A percentile compares a stretch with the other conserved stretches of the same genome.
Evolutionary conservation across 1,140 invertebrate genomes (phyloP).

Genomic region (Achroia grisella): DNA sequence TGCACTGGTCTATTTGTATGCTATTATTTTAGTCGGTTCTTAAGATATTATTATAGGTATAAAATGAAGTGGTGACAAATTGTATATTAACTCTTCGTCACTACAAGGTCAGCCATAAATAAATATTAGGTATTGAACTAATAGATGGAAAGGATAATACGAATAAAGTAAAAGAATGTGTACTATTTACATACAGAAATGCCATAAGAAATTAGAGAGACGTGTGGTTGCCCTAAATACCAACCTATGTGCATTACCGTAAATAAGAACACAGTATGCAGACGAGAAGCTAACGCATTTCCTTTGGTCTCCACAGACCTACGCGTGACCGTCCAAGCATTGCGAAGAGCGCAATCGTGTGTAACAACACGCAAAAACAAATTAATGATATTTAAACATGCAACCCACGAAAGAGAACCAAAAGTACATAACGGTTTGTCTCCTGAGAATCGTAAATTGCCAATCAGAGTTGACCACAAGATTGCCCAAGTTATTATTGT

Average conservation of each 20-base stretch:
- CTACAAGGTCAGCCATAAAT: too few species aligned
- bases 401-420: constrained; percentile 18
- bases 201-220: too few species aligned
- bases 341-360: constrained; percentile 32
- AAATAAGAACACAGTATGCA: constrained; percentile 23
- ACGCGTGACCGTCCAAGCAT: constrained; percentile 21
- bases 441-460: not conserved
- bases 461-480: not conserved
- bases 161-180: too few species aligned
- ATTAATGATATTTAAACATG: constrained; percentile 42
- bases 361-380: constrained; percentile 45
- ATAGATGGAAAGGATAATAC: too few species aligned
- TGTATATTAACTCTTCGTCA: too few species aligned
- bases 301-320: constrained; percentile 16
- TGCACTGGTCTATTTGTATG: too few species aligned
- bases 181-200: too few species aligned
- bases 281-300: constrained; percentile 18
- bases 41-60: too few species aligned
- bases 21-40: too few species aligned
- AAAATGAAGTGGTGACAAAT: too few species aligned
- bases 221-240: constrained; percentile 20
- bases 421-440: constrained; percentile 16
- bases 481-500: too few species aligned
- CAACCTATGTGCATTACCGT: constrained; percentile 16
- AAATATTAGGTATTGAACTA: too few species aligned